Percentiles rank a stretch among this genome's conserved stretches.
Evolutionary conservation across 2,113 vertebrate species (phyloP).

Genomic region (Poicephalus meyeri): DNA sequence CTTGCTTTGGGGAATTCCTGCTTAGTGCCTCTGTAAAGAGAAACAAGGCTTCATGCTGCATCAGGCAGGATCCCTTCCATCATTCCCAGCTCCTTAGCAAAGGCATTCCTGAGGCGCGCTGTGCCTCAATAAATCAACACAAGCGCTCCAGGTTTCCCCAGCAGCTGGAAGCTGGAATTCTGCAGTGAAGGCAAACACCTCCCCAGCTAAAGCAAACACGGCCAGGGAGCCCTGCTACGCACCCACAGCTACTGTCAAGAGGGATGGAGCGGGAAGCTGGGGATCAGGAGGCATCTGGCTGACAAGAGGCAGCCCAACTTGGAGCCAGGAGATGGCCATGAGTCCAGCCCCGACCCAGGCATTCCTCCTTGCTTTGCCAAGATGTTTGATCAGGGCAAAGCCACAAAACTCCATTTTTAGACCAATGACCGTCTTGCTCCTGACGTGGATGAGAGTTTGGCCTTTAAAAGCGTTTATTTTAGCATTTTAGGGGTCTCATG

Average conservation of each 20-base stretch:
- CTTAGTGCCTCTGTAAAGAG: neutral
- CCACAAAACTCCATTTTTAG: neutral
- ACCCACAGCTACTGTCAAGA: constrained; percentile 37
- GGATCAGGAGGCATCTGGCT: neutral
- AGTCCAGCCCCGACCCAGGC: neutral
- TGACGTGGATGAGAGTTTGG: neutral
- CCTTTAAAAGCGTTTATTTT: constrained; percentile 3
- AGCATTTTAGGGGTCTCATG: neutral
- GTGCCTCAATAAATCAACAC: constrained; percentile 47
- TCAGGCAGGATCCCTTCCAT: constrained; percentile 15
- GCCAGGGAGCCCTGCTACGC: neutral
- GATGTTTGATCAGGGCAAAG: neutral
- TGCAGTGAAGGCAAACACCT: constrained; percentile 47
- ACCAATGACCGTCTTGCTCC: neutral
- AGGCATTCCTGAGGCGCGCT: constrained; percentile 9
- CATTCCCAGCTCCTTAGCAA: neutral
- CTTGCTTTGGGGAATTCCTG: constrained; percentile 32
- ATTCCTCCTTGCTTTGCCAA: neutral
- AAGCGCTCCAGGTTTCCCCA: neutral
- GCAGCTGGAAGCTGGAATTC: constrained; percentile 48
- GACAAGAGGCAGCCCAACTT: neutral
- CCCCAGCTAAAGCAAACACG: constrained; percentile 49
- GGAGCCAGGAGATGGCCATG: neutral
- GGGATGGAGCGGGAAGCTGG: neutral
- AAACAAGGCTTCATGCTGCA: neutral